phyloP scores from a whole-genome alignment of 1,140 invertebrate species.

The Micrasema minimum region DNA sequence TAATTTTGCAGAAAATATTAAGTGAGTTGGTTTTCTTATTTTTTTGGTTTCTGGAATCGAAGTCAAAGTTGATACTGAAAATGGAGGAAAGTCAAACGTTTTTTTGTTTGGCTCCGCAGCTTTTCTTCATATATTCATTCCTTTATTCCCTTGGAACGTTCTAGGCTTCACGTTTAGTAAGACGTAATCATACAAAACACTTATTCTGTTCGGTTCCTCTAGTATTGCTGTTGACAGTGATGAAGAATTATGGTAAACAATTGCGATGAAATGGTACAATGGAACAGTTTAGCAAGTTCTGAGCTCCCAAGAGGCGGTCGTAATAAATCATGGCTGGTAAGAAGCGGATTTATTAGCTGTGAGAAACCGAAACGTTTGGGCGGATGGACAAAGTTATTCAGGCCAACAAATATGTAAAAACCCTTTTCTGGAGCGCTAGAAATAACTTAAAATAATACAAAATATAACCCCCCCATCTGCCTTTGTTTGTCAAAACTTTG shows the following conservation, averaged over 20 bases:
- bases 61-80: too few relatives aligned
- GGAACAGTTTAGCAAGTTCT: constrained; percentile 5
- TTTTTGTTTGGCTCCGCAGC: too few relatives aligned
- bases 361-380: constrained; percentile 4
- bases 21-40: too few relatives aligned
- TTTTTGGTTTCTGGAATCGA: too few relatives aligned
- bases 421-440: too few relatives aligned
- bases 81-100: too few relatives aligned
- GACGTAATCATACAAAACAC: constrained; percentile 20
- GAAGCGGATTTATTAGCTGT: constrained; percentile 25
- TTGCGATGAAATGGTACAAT: constrained; percentile 29
- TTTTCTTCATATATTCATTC: too few relatives aligned
- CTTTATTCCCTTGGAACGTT: too few relatives aligned
- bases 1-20: too few relatives aligned
- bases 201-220: constrained; percentile 14
- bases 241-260: constrained; percentile 36
- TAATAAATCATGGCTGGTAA: constrained; percentile 30
- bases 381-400: not conserved
- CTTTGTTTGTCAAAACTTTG: too few relatives aligned
- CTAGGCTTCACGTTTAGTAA: not conserved
- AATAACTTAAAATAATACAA: too few relatives aligned
- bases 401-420: constrained; percentile 6
- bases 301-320: constrained; percentile 1
- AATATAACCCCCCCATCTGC: too few relatives aligned
- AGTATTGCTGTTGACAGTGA: constrained; percentile 28